Percentiles rank a stretch among this genome's conserved stretches.
Evolutionary conservation across 2,113 vertebrate genomes (phyloP).

Genomic region (Prionailurus viverrinus): DNA sequence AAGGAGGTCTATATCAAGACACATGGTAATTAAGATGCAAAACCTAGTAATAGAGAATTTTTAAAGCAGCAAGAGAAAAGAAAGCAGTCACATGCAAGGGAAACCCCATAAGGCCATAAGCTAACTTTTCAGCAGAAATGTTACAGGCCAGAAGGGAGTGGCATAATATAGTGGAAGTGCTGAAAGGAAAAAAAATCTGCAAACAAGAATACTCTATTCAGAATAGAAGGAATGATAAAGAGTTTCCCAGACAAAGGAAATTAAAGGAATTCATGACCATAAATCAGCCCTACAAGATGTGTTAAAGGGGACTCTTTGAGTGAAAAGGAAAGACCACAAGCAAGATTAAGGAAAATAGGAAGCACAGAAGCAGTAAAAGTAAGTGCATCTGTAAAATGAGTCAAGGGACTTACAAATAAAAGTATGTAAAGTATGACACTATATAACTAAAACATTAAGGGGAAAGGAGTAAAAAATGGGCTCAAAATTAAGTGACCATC

Average conservation of each 20-base stretch:
- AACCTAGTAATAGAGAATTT: neutral
- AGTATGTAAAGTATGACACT: neutral
- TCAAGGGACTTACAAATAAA: neutral
- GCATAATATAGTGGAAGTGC: neutral
- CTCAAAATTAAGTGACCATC: neutral
- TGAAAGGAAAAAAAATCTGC: neutral
- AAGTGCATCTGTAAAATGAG: neutral
- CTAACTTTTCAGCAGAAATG: neutral
- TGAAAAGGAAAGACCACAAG: neutral
- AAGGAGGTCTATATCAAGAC: neutral
- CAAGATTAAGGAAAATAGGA: neutral
- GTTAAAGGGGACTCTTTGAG: neutral
- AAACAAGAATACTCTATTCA: neutral
- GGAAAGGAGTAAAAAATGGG: neutral
- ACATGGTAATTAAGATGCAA: neutral
- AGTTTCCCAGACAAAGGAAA: neutral
- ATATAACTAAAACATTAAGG: neutral
- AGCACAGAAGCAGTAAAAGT: neutral
- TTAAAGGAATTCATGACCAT: neutral
- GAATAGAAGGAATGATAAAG: neutral
- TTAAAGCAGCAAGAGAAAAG: neutral
- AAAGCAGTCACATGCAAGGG: neutral
- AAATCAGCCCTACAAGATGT: neutral
- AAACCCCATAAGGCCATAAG: neutral
- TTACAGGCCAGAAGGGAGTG: neutral